These are phyloP conservation scores for Paralichthys olivaceus DNA, from an alignment of 2,113 vertebrate species.

Conservation along the genomic window DNA sequence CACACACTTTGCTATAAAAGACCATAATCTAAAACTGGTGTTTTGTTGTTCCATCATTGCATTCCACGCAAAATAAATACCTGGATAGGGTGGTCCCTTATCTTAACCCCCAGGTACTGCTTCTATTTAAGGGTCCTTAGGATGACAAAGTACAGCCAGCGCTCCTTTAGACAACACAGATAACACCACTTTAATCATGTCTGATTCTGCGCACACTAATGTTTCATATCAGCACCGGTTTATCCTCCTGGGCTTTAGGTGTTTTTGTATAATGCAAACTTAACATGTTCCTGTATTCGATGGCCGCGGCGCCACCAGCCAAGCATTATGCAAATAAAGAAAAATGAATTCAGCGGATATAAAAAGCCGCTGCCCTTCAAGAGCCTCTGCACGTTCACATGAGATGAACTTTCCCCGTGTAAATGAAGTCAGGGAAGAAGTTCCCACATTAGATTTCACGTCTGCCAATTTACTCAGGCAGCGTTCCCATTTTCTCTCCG, in stretches of 20 bases:
- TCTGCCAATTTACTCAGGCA: conserved; percentile 28
- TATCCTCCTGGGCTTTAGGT: conserved; percentile 36
- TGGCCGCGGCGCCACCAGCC: conserved; percentile 50
- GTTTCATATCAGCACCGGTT: conserved; percentile 37
- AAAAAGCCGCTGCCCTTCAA: conserved; percentile 55
- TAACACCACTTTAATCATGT: conserved; percentile 46
- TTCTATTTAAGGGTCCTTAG: conserved; percentile 11
- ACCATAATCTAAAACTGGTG: background rate
- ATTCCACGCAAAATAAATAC: conserved; percentile 7
- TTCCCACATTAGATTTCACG: conserved; percentile 45
- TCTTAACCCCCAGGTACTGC: conserved; percentile 2
- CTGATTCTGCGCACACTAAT: conserved; percentile 22
- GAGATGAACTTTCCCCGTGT: conserved; percentile 41
- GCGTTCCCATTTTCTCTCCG: conserved; percentile 4
- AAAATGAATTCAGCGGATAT: conserved; percentile 53
- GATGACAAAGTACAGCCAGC: conserved; percentile 17
- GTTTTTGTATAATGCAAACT: conserved; percentile 38
- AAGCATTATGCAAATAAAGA: conserved; percentile 72
- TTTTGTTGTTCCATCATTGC: background rate
- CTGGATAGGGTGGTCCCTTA: background rate
- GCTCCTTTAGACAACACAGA: conserved; percentile 16
- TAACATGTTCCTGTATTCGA: conserved; percentile 60
- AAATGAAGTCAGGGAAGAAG: conserved; percentile 50
- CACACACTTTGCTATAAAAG: background rate
- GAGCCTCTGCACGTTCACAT: conserved; percentile 38